Evolutionary conservation across 2,797 vertebrate genomes (phyloP).

Genomic region (Phoxinus dragarum): DNA sequence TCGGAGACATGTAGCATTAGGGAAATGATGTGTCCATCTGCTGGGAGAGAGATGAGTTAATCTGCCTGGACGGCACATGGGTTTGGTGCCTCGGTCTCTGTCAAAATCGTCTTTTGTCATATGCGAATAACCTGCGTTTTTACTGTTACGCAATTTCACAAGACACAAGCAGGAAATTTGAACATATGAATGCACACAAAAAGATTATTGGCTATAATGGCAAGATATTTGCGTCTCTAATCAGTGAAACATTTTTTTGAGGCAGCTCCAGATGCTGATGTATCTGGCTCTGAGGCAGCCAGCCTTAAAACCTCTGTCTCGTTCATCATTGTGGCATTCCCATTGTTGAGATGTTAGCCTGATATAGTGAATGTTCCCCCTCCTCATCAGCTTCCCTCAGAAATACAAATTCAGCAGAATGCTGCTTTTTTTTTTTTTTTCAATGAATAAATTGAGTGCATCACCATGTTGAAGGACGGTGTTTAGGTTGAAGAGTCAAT

Average conservation of each 20-base stretch:
- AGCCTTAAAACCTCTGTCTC: conserved; percentile 63
- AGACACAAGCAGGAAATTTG: neutral
- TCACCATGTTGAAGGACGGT: conserved; percentile 70
- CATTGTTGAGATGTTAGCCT: conserved; percentile 68
- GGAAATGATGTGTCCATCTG: conserved; percentile 39
- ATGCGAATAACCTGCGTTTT: conserved; percentile 4
- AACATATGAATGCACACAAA: neutral
- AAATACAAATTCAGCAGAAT: conserved; percentile 74
- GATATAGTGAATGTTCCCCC: conserved; percentile 64
- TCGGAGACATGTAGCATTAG: conserved; percentile 8
- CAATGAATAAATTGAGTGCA: conserved; percentile 78
- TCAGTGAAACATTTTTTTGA: conserved; percentile 16
- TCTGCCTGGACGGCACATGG: conserved; percentile 11
- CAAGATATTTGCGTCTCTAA: conserved; percentile 15
- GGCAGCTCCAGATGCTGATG: conserved; percentile 7
- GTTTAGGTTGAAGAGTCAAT: conserved; percentile 54
- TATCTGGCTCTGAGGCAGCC: conserved; percentile 16
- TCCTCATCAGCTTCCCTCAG: conserved; percentile 65
- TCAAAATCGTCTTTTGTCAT: neutral
- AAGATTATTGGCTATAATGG: conserved; percentile 1
- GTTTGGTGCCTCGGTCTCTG: neutral
- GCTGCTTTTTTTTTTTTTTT: conserved; percentile 46
- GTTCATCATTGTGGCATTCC: conserved; percentile 82
- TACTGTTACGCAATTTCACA: neutral
- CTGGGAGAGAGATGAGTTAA: conserved; percentile 27